These are phyloP conservation scores for Empidonax alnorum DNA, from an alignment of 2,113 vertebrate species.

Conservation along the genomic window DNA sequence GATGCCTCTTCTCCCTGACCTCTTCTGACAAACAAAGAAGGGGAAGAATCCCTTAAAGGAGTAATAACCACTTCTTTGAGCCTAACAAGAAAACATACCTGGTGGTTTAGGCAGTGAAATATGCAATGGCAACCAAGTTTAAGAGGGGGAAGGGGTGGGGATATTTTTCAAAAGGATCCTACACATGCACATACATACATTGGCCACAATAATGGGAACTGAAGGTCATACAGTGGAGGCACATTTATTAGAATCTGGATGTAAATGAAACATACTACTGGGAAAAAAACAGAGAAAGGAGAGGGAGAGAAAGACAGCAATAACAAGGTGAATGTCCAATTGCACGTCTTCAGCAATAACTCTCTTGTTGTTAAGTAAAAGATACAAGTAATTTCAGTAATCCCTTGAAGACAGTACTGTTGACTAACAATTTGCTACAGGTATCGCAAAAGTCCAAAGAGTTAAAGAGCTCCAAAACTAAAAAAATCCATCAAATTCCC, in stretches of 20 bases:
- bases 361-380: neutral
- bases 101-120: neutral
- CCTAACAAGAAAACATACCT: neutral
- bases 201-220: neutral
- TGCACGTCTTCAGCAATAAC: neutral
- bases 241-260: neutral
- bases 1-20: conserved; percentile 60
- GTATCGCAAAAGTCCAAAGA: neutral
- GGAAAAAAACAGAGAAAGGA: neutral
- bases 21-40: conserved; percentile 23
- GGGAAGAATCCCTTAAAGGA: conserved; percentile 27
- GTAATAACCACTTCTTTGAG: neutral
- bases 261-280: neutral
- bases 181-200: fast-evolving
- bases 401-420: neutral
- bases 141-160: fast-evolving
- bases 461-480: conserved; percentile 31
- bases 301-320: neutral
- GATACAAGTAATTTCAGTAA: neutral
- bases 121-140: neutral
- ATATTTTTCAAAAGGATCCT: neutral
- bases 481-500: conserved; percentile 16
- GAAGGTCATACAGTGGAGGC: neutral
- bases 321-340: neutral
- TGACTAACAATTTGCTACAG: neutral